Conservation (phyloP, 92 coral and sea anemone species). For the Actinernus sp. region DNA sequence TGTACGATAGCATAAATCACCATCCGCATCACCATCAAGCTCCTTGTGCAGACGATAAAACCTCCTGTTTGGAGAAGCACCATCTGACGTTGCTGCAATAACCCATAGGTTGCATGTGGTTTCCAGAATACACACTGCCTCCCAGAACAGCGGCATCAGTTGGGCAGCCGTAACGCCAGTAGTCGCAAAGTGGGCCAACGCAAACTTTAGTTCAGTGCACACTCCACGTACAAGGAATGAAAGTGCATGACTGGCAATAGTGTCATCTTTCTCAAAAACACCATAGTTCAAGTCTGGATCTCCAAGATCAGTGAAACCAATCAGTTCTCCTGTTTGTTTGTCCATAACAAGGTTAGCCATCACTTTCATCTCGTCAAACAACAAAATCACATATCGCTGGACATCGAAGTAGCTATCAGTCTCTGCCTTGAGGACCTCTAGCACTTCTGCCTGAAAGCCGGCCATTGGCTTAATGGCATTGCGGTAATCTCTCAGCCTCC, state of each 20-base stretch:
- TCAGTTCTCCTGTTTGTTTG: conserved; percentile 37
- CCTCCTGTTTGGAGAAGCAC: conserved; percentile 74
- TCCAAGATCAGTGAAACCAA: conserved; percentile 66
- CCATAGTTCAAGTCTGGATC: conserved; percentile 71
- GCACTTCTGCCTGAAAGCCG: too few species aligned
- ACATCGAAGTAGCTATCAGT: conserved; percentile 41
- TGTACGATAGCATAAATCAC: conserved; percentile 56
- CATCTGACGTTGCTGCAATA: conserved; percentile 61
- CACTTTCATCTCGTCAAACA: conserved; percentile 68
- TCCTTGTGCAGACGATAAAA: conserved; percentile 51
- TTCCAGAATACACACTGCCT: conserved; percentile 61
- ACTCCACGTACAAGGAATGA: conserved; percentile 63
- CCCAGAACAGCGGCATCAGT: conserved; percentile 64
- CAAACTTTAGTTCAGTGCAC: conserved; percentile 68
- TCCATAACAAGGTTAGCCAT: conserved; percentile 56
- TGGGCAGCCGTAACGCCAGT: conserved; percentile 66
- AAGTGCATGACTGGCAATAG: conserved; percentile 61
- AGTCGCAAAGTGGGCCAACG: conserved; percentile 69
- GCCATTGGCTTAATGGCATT: too few species aligned
- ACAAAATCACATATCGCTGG: conserved; percentile 54
- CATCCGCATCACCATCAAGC: conserved; percentile 46
- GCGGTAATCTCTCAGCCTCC: conserved; percentile 47
- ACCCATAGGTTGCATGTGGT: conserved; percentile 58
- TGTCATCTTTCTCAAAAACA: conserved; percentile 38
- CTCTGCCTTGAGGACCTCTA: too few species aligned